Percentiles rank a stretch among this genome's conserved stretches.
Evolutionary conservation across 2,888 invertebrate species (phyloP).

Genomic region (Drosophila meridionalis): DNA sequence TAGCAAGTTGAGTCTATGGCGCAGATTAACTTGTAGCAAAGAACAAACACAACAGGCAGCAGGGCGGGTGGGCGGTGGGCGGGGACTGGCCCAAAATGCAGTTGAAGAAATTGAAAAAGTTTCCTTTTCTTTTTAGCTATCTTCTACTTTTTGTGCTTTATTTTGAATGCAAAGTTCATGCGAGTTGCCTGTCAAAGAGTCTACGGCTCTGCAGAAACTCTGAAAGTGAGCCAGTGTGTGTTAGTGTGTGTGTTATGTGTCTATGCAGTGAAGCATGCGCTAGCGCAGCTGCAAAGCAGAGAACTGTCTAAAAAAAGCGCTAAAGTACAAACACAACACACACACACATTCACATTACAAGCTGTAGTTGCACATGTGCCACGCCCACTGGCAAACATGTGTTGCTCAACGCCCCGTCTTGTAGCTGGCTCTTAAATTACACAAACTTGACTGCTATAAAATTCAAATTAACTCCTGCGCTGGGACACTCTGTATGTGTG

Average conservation of each 20-base stretch:
- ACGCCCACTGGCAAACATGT: constrained; percentile 72
- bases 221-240: constrained; percentile 14
- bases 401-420: constrained; percentile 67
- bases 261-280: constrained; percentile 51
- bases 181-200: constrained; percentile 28
- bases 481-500: constrained; percentile 11
- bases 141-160: constrained; percentile 26
- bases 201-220: constrained; percentile 13
- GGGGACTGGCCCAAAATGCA: constrained; percentile 54
- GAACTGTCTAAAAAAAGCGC: constrained; percentile 41
- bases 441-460: constrained; percentile 78
- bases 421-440: constrained; percentile 56
- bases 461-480: constrained; percentile 77
- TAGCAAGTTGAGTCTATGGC: constrained; percentile 69
- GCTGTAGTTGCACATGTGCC: constrained; percentile 35
- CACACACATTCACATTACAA: constrained; percentile 23
- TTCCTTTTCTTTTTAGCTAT: constrained; percentile 35
- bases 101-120: constrained; percentile 80
- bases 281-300: constrained; percentile 38
- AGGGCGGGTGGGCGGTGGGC: neutral
- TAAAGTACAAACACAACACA: constrained; percentile 32
- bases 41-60: constrained; percentile 53
- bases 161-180: constrained; percentile 59
- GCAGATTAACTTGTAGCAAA: constrained; percentile 75
- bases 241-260: neutral